A percentile compares a stretch with the other conserved stretches of the same genome.
Evolutionary conservation across 2,113 vertebrate genomes (phyloP).

Genomic region (Tragulus kanchil): DNA sequence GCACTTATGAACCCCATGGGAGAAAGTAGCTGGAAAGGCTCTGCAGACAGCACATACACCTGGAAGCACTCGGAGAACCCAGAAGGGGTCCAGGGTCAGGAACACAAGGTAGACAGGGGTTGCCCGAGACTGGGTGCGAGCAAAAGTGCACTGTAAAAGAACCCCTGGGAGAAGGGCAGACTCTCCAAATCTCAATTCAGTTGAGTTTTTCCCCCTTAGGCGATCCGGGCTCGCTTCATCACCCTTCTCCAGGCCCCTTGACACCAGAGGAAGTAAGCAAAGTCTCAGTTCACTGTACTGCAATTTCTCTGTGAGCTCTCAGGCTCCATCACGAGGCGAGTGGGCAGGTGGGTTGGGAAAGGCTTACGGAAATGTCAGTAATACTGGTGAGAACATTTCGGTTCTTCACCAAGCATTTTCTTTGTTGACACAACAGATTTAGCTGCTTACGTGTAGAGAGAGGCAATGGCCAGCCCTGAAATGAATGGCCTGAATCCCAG

Average conservation of each 20-base stretch:
- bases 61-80: background rate
- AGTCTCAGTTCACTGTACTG: background rate
- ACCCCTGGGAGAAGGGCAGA: no score
- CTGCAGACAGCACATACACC: rapidly evolving
- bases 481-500: background rate
- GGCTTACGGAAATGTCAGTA: conserved; percentile 25
- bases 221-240: background rate
- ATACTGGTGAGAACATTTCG: conserved; percentile 13
- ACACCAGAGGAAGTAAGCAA: background rate
- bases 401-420: background rate
- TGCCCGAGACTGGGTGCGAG: rapidly evolving
- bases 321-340: background rate
- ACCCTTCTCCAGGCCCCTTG: background rate
- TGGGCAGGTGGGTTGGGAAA: background rate
- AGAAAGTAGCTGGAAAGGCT: background rate
- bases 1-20: background rate
- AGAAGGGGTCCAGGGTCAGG: background rate
- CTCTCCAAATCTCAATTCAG: background rate
- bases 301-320: background rate
- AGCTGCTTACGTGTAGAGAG: background rate
- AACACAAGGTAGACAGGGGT: background rate
- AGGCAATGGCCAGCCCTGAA: background rate
- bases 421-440: conserved; percentile 32
- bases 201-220: background rate
- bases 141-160: no score